Evolutionary conservation across 2,888 invertebrate species (phyloP).

Genomic region (Polymixis flavicincta): DNA sequence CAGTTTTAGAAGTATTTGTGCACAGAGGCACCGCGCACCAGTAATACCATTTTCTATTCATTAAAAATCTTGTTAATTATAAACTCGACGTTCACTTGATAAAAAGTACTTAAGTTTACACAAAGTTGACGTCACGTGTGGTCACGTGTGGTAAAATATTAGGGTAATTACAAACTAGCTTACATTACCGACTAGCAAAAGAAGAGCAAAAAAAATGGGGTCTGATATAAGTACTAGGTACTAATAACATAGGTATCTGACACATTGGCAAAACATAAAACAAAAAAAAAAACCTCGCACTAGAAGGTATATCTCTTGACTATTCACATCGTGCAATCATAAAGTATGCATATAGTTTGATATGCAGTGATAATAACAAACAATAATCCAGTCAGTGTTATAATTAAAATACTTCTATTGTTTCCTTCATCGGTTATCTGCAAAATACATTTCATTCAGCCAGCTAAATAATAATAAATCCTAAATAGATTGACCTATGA

Average conservation of each 20-base stretch:
- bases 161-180: not conserved
- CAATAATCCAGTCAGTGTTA: constrained; percentile 17
- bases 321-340: constrained; percentile 39
- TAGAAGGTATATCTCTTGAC: not conserved
- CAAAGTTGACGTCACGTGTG: too few species aligned
- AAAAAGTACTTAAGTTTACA: too few species aligned
- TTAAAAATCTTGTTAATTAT: too few species aligned
- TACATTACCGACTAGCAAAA: not conserved
- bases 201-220: not conserved
- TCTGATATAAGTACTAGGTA: not conserved
- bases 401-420: constrained; percentile 1
- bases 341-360: constrained; percentile 27
- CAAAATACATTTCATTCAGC: constrained; percentile 21
- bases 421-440: constrained; percentile 27
- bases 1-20: too few species aligned
- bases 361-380: constrained; percentile 32
- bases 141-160: too few species aligned
- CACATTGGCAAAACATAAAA: not conserved
- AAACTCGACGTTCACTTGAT: too few species aligned
- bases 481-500: too few species aligned
- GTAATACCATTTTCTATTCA: too few species aligned
- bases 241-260: not conserved
- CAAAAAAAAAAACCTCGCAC: not conserved
- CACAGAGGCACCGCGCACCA: too few species aligned
- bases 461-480: not conserved